Conservation (phyloP, 2,797 vertebrate genomes). For the Momotus momota region DNA sequence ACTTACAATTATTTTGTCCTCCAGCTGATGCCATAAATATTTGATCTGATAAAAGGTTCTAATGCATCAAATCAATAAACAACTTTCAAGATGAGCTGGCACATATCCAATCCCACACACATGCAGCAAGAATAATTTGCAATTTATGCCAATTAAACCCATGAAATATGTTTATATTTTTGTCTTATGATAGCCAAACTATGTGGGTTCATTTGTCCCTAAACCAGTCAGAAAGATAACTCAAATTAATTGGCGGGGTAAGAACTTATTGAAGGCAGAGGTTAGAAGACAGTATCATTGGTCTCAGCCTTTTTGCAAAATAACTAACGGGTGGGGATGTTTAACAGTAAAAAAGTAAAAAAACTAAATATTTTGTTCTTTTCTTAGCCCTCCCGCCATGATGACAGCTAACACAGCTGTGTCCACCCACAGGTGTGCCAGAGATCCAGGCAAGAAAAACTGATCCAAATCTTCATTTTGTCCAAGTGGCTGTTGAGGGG, state of each 20-base stretch:
- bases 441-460: not conserved
- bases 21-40: not conserved
- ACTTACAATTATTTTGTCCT: slow-evolving; percentile 16
- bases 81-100: not conserved
- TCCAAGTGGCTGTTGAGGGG: not conserved
- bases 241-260: not conserved
- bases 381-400: rapidly evolving
- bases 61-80: not conserved
- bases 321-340: not conserved
- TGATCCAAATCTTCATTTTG: not conserved
- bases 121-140: not conserved
- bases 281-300: not conserved
- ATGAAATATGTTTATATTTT: not conserved
- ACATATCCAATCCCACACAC: not conserved
- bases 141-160: not conserved
- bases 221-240: not conserved
- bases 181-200: not conserved
- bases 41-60: not conserved
- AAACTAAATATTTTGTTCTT: not conserved
- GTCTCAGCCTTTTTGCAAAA: not conserved
- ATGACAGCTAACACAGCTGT: not conserved
- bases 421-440: too few relatives aligned
- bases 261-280: not conserved
- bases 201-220: not conserved
- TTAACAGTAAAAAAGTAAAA: not conserved